Base-by-base conservation (phyloP, 2,113 vertebrate genomes). In the Eonycteris spelaea region DNA sequence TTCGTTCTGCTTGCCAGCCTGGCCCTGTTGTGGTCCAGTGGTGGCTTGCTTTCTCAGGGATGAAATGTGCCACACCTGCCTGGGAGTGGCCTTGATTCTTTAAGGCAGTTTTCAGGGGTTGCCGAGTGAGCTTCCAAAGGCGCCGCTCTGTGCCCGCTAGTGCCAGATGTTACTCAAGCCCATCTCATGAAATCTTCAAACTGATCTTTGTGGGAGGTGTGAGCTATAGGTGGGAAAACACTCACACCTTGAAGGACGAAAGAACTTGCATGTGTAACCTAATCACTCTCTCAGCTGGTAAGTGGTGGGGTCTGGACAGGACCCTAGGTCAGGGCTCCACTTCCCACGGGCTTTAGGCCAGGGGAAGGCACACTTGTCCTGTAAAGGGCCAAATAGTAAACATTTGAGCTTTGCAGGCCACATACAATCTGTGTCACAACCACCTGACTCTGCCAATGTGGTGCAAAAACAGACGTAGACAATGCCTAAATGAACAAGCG, bases 401-500 rank as follows among this genome's bases (percentile, higher is more conserved):
- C 12, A 24, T 22, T 5, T n/a, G 65, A 28, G 57, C 38, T 15
- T 45, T 33, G 19, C 11, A 38, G 22, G 5, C 28, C n/a, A 6
- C 43, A 11, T 0, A 10, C 24, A 5, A n/a, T 6, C 33, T 51
- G 48, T 30, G 15, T 16, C 57, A 10, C 45, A 51, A 11, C 70
- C 71, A 5, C 14, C 33, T 1, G 0, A 6, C 9, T 14, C 85
- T 1, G 28, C 61, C 12, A 4, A 40, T 12, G 3, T 3, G 30
- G 38, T 19, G 7, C 4, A 30, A 11, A 80, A 38, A 51, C 16
- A 35, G 19, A 9, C 21, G 0, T 1, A n/a, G 71, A 51, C n/a
- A 3, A 0, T 9, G 55, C 0, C 0, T 67, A 30, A 33, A 2
- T 0, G 4, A 59, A 12, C 0, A 8, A 1, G 2, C 3, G 0